These are phyloP conservation scores for Pseudomyrmex flavicornis DNA, from an alignment of 1,140 invertebrate species.

Conservation along the genomic window DNA sequence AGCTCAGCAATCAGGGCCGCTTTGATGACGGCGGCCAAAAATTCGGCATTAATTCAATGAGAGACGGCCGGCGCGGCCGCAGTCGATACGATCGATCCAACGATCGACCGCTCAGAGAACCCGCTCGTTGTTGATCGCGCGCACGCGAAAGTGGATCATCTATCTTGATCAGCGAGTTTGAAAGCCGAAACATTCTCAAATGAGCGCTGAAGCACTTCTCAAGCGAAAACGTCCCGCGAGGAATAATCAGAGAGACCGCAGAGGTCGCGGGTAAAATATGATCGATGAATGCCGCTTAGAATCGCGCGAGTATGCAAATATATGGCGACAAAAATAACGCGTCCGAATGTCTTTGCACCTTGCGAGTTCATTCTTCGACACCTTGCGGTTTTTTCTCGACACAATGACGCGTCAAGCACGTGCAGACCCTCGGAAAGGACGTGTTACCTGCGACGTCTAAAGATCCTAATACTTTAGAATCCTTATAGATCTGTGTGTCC, in stretches of 20 bases:
- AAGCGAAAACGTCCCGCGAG: constrained; percentile 32
- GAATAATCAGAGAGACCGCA: constrained; percentile 1
- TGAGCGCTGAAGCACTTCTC: constrained; percentile 34
- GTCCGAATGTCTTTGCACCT: constrained; percentile 61
- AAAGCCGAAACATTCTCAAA: constrained; percentile 49
- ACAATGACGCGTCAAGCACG: constrained; percentile 68
- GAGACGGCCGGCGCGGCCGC: constrained; percentile 20
- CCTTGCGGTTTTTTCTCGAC: constrained; percentile 63
- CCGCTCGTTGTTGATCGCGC: constrained; percentile 36
- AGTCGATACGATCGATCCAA: constrained; percentile 12
- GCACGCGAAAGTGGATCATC: constrained; percentile 54
- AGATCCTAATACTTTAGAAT: constrained; percentile 70
- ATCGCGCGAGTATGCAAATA: neutral
- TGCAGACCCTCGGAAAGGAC: constrained; percentile 63
- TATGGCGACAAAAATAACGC: neutral
- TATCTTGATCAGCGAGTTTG: constrained; percentile 52
- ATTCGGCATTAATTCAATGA: constrained; percentile 61
- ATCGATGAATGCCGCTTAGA: constrained; percentile 4
- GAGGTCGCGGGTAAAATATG: neutral
- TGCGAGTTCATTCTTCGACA: constrained; percentile 59
- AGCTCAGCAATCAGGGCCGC: constrained; percentile 75
- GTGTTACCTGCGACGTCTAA: constrained; percentile 74
- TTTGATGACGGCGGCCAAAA: constrained; percentile 74
- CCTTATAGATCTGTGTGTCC: no score
- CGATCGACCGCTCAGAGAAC: constrained; percentile 32